Evolutionary conservation across 1,140 invertebrate species (phyloP), one percentile per base, ranked within the genome.

Genomic region (Temnothorax longispinosus): DNA sequence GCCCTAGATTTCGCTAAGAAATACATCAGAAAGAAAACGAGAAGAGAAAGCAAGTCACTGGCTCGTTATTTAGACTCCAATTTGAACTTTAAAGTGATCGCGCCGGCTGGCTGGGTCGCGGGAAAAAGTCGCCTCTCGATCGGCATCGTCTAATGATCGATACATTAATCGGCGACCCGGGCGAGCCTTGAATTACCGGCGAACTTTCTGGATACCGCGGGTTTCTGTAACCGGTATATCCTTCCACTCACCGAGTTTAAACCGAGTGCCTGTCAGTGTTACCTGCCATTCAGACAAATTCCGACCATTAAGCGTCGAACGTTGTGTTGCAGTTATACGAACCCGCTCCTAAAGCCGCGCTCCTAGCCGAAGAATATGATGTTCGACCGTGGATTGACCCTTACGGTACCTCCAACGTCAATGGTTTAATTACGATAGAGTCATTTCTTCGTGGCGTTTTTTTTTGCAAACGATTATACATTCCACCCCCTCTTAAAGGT

Each of bases 401-500:
- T 94, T 94, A 92, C 92, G 93, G 91, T 94, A 93, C 91, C 91
- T 90, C 88, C 91, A 93, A 92, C 92, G 93, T 87, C 85, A 69
- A 90, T 89, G 89, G 78, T 90, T 90, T 90, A 90, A 90, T 90
- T 90, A 90, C 88, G 89, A 65, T 72, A 50, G 54, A 80, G 87
- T 84, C 47, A 78, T 90, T 84, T 71, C 76, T 77, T 87, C 62
- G 32, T 78, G 32, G 86, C 27, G 11, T 50, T 47, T 69, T 86
- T 90, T 69, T 54, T 54, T 69, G 18, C 41, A n/a, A 15, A 27
- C 71, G 76, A 78, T 21, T 21, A 21, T 50, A 58, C 52, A 80
- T 89, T 86, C 84, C 88, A 82, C 87, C 88, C 88, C 77, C 84
- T 75, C 47, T 50, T 65, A 76, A 86, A 77, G 87, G 82, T 86